Base-by-base conservation (phyloP, 2,113 vertebrate genomes). In the Odobenus rosmarus region DNA sequence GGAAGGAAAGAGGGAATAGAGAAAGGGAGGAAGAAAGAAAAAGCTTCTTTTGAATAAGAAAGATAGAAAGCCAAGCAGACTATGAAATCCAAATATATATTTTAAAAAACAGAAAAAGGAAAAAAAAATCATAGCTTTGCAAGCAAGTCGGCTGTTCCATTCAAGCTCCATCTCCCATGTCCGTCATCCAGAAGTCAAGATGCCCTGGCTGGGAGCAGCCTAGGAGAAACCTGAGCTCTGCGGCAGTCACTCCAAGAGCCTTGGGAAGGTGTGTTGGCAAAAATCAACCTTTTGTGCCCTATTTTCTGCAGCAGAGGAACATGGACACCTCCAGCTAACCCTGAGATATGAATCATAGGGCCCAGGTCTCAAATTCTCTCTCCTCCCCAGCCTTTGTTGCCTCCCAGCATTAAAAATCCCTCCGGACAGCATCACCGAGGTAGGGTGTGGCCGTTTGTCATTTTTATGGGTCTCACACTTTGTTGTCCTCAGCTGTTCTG, bases 371-470 rank as follows among this genome's bases (percentile, higher is more conserved):
- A 14, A 9, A 49, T 55, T 46, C n/a, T 67, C 62, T 61, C 24
- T 59, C 19, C 13, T 42, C 26, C 39, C 36, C 0, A 4, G 1
- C 55, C 55, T 46, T 0, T 4, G 3, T 51, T 1, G 15, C 36
- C 92, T 94, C 83, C 46, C 31, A 76, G 55, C 21, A 11, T 81
- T 71, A 39, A 67, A 83, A 14, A 69, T 76, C 31, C 64, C 31
- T 81, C 90, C 3, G 12, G 83, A 61, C 5, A 36, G 42, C 1
- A 7, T 36, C 67, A 36, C 16, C 1, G 5, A 33, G 28, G 62
- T 53, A 57, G 46, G 15, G 16, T 8, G 36, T 76, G 62, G 24
- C 83, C 1, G 0, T 42, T 19, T 46, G 67, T 88, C 64, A 26
- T 51, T 46, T 82, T 64, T 64, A 67, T 4, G 15, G n/a, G 18